These are phyloP conservation scores for Noctuana brunneofusca DNA, from an alignment of 2,888 invertebrate genomes.

Conservation along the genomic window DNA sequence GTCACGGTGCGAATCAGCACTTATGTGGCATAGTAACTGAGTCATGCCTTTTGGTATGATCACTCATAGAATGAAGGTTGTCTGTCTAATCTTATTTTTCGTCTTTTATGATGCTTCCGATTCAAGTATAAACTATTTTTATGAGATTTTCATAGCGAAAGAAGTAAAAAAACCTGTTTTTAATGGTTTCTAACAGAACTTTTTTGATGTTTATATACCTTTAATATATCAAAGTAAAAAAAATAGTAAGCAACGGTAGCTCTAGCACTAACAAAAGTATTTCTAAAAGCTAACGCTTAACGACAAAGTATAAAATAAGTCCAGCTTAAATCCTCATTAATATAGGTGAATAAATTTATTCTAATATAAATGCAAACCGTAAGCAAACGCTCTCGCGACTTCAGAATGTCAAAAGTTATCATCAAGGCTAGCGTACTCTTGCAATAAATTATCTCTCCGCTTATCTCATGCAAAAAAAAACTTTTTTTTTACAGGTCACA, in stretches of 20 bases:
- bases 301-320: background rate
- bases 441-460: constrained; percentile 9
- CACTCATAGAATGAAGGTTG: too few species aligned
- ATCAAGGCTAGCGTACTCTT: constrained; percentile 35
- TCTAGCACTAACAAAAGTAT: too few species aligned
- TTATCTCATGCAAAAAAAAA: constrained; percentile 20
- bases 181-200: too few species aligned
- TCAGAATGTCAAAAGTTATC: constrained; percentile 36
- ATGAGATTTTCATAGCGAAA: too few species aligned
- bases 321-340: background rate
- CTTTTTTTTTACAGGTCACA: constrained; percentile 86
- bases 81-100: too few species aligned
- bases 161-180: background rate
- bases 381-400: constrained; percentile 21
- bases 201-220: too few species aligned
- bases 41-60: too few species aligned
- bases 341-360: background rate
- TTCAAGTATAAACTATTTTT: too few species aligned
- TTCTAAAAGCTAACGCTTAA: background rate
- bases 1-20: background rate
- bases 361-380: constrained; percentile 30
- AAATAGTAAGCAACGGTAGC: too few species aligned
- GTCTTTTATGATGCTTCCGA: too few species aligned
- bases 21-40: background rate
- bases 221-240: too few species aligned